Base-by-base conservation (phyloP, 2,888 invertebrate species). In the Drosophila acutilabella region DNA sequence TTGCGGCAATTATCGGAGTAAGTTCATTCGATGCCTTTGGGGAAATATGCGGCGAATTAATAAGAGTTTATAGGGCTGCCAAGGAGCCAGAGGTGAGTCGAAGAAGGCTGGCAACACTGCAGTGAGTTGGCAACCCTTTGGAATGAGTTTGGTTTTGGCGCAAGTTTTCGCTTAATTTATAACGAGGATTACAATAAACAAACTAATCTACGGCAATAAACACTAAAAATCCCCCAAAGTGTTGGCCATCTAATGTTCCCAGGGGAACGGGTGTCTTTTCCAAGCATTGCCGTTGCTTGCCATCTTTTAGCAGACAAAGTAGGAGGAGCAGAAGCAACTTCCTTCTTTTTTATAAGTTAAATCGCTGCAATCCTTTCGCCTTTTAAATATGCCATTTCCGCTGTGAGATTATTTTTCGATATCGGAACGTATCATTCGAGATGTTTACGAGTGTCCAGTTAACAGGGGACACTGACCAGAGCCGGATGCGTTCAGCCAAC, bases 201-300 rank as follows among this genome's bases (percentile, higher is more conserved):
- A 91, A 90, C 86, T 90, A 90, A 91, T 91, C 92, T 91, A 69
- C 33, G 74, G 81, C 81, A 90, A 90, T 91, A 91, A 91, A 91
- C 89, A 90, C 90, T 85, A 80, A 89, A 89, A 90, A 83, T 83
- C 86, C 90, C 90, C 84, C 76, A 74, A 80, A 89, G 84, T 80
- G 76, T 76, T 64, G 76, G 76, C 76, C 80, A 75, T 65, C 53
- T 14, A 40, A 40, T 61, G 60, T 48, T 47, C 26, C 52, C 40
- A 38, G 50, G n/a, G 50, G 48, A 47, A 26, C 11, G 10, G 33
- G 11, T 18, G 14, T 16, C 14, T 47, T 47, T 8, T 14, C 57
- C 57, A 30, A 41, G 38, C 16, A 48, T 48, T 48, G 36, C 40
- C 48, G 14, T n/a, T 30, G 36, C n/a, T 42, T 36, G 45, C 16